Evolutionary conservation across 2,888 invertebrate genomes (phyloP), one percentile per base, ranked within the genome.

Genomic region (Oligia fasciuncula): DNA sequence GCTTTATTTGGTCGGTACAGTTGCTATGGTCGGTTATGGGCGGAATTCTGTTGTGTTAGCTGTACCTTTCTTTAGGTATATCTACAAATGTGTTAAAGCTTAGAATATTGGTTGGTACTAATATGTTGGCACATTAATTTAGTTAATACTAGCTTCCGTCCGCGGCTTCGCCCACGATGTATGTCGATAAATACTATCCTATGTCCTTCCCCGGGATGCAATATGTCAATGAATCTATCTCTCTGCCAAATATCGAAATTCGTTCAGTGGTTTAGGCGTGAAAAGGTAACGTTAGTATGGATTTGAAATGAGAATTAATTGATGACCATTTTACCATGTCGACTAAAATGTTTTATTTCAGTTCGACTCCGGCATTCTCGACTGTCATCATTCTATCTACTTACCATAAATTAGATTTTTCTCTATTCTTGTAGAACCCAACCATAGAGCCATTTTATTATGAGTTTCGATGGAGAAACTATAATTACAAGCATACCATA

Each of bases 1-100:
- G 88, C 91, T 92, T 90, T 89, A 91, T 92, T 91, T 89, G 88
- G 88, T 80, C 57, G n/a, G 40, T 79, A 82, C 75, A 49, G 85
- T 83, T 84, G 72, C 79, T 77, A 62, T 79, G 60, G n/a, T 57
- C 23, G 40, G 29, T 23, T 80, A 84, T 68, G 68, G 76, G 77
- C 46, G 77, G 72, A 66, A 57, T 73, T 77, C 57, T 74, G 70
- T 67, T 54, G 8, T 60, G 2, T n/a, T 54, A 35, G 4, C 40
- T 54, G 6, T 73, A 51, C 74, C 84, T 76, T 86, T 86, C 73
- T 54, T 54, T 19, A 54, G 54, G 6, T 19, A 0, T 43, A 43
- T 1, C 6, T 51, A 51, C 17, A 54, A 54, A 8, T 5, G 2
- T 54, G 5, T 54, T 54, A 19, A 6, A 19, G 51, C 17, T 19